A percentile compares a stretch with the other conserved stretches of the same genome.
Conservation (phyloP, 2,113 vertebrate species). For the Boulengeromyrus knoepffleri region DNA sequence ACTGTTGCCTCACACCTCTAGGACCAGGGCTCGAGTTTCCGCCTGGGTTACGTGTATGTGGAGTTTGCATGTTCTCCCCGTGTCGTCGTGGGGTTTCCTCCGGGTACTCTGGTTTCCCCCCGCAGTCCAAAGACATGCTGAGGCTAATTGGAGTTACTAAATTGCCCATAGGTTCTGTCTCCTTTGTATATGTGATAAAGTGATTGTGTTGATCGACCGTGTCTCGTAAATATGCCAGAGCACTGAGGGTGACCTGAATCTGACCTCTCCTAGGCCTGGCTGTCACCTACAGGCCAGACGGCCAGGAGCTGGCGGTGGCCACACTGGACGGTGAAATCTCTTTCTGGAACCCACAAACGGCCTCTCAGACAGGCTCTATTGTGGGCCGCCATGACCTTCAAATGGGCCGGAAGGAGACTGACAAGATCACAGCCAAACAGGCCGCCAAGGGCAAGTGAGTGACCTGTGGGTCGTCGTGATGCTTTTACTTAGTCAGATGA, state of each 20-base stretch:
- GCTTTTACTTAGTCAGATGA: neutral
- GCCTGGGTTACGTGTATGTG: too few relatives aligned
- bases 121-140: too few relatives aligned
- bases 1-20: too few relatives aligned
- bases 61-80: too few relatives aligned
- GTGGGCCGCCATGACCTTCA: conserved; percentile 82
- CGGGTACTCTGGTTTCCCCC: too few relatives aligned
- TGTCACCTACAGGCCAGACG: conserved; percentile 80
- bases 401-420: conserved; percentile 81
- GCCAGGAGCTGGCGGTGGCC: conserved; percentile 80
- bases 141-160: too few relatives aligned
- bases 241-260: neutral
- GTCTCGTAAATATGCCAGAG: neutral
- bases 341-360: conserved; percentile 81
- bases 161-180: neutral
- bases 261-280: conserved; percentile 60
- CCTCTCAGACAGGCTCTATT: conserved; percentile 72
- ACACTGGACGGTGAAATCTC: conserved; percentile 81
- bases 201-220: neutral
- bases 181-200: neutral
- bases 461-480: neutral
- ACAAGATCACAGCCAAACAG: conserved; percentile 91
- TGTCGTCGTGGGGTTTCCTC: too few relatives aligned
- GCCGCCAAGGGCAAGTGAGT: conserved; percentile 89
- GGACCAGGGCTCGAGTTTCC: too few relatives aligned